These are phyloP conservation scores for Danio jaintianensis DNA, from an alignment of 2,797 vertebrate species.

Conservation along the genomic window DNA sequence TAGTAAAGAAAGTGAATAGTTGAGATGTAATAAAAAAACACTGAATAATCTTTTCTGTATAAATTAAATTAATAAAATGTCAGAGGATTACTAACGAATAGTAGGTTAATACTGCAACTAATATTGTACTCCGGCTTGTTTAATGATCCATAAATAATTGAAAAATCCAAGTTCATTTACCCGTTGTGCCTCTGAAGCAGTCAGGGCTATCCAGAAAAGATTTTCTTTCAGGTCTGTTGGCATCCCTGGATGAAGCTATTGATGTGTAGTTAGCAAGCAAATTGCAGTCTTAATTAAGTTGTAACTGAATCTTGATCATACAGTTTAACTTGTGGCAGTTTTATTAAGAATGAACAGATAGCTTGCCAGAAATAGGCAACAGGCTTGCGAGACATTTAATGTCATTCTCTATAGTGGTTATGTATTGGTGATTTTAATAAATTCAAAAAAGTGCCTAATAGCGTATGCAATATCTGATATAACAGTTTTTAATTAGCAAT, in stretches of 20 bases:
- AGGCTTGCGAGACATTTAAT: too few relatives aligned
- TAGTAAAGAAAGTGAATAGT: too few relatives aligned
- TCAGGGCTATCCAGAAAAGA: slow-evolving; percentile 7
- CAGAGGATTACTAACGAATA: not conserved
- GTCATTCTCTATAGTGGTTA: not conserved
- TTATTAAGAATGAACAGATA: not conserved
- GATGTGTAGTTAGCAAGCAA: not conserved
- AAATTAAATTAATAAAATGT: too few relatives aligned
- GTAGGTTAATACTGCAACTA: not conserved
- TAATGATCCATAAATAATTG: slow-evolving; percentile 10
- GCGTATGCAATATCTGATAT: too few relatives aligned
- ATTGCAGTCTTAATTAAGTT: not conserved
- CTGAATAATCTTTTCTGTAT: too few relatives aligned
- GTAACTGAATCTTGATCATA: not conserved
- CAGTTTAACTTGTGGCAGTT: not conserved
- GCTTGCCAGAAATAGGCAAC: not conserved
- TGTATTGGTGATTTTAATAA: not conserved
- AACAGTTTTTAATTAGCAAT: too few relatives aligned
- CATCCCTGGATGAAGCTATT: not conserved
- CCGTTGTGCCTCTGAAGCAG: not conserved
- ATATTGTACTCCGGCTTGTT: not conserved
- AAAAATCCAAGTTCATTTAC: not conserved
- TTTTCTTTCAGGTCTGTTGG: slow-evolving; percentile 5
- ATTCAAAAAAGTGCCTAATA: not conserved
- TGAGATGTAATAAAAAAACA: too few relatives aligned